Evolutionary conservation across 2,113 vertebrate species (phyloP).

Genomic region (Lepisosteus oculatus): DNA sequence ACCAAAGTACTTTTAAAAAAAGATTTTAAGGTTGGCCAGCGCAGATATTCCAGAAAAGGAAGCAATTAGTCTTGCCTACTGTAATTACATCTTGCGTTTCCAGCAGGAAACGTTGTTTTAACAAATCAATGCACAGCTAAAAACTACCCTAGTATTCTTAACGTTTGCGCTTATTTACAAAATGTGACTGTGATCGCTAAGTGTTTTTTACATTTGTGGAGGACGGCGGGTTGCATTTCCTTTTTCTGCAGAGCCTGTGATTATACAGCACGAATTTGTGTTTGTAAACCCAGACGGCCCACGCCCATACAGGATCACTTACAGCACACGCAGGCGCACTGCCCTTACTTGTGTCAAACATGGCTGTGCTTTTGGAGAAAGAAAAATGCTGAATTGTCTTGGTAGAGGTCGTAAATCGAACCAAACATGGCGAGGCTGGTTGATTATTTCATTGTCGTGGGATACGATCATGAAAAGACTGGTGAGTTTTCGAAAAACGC

Average conservation of each 20-base stretch:
- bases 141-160: not conserved
- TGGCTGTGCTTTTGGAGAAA: constrained; percentile 81
- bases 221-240: not conserved
- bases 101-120: constrained; percentile 4
- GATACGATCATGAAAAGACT: constrained; percentile 89
- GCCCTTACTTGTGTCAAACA: constrained; percentile 80
- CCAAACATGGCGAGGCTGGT: constrained; percentile 89
- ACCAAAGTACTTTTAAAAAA: not conserved
- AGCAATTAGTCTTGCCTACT: not conserved
- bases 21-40: not conserved
- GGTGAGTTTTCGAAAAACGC: constrained; percentile 64
- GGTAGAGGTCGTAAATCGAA: constrained; percentile 59
- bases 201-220: too few relatives aligned
- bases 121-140: not conserved
- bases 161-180: not conserved
- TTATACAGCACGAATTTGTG: constrained; percentile 13
- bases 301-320: constrained; percentile 60
- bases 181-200: not conserved
- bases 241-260: not conserved
- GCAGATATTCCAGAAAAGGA: not conserved
- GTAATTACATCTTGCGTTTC: constrained; percentile 6
- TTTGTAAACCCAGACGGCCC: constrained; percentile 60
- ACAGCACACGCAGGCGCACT: constrained; percentile 79
- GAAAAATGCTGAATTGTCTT: constrained; percentile 88
- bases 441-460: constrained; percentile 92